Percentiles rank a stretch among this genome's conserved stretches.
Evolutionary conservation across 2,888 invertebrate genomes (phyloP).

Genomic region (Trachelus iudaicus): DNA sequence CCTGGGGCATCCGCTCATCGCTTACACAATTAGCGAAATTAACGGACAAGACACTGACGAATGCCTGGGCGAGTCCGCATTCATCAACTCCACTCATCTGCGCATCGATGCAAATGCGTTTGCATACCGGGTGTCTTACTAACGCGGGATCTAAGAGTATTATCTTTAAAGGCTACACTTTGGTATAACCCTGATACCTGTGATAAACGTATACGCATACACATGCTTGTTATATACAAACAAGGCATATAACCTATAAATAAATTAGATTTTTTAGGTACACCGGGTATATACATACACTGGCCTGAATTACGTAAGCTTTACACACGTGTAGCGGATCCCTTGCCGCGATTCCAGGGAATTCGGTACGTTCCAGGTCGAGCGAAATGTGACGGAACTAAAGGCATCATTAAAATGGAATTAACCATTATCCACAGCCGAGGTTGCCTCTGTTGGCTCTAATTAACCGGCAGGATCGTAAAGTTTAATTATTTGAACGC

Average conservation of each 20-base stretch:
- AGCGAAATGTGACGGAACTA: conserved; percentile 33
- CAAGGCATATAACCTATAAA: background rate
- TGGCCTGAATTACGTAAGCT: background rate
- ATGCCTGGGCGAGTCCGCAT: conserved; percentile 27
- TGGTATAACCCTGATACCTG: background rate
- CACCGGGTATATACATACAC: background rate
- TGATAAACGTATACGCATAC: background rate
- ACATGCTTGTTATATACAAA: background rate
- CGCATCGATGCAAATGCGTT: conserved; percentile 26
- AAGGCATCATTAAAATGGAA: conserved; percentile 33
- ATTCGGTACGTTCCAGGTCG: conserved; percentile 5
- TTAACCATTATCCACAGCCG: conserved; percentile 38
- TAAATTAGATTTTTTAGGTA: background rate
- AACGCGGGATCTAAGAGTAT: background rate
- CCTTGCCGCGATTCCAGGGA: background rate
- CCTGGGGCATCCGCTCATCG: conserved; percentile 24
- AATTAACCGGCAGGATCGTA: conserved; percentile 37
- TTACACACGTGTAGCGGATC: background rate
- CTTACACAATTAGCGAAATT: conserved; percentile 45
- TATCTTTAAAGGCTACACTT: background rate
- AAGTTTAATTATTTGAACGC: conserved; percentile 37
- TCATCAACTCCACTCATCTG: conserved; percentile 26
- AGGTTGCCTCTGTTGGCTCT: conserved; percentile 36
- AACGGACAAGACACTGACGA: conserved; percentile 44
- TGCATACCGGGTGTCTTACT: background rate